A percentile compares a stretch with the other conserved stretches of the same genome.
phyloP scores from a whole-genome alignment of 2,113 vertebrate genomes.

The Phrynosoma blainvillii region DNA sequence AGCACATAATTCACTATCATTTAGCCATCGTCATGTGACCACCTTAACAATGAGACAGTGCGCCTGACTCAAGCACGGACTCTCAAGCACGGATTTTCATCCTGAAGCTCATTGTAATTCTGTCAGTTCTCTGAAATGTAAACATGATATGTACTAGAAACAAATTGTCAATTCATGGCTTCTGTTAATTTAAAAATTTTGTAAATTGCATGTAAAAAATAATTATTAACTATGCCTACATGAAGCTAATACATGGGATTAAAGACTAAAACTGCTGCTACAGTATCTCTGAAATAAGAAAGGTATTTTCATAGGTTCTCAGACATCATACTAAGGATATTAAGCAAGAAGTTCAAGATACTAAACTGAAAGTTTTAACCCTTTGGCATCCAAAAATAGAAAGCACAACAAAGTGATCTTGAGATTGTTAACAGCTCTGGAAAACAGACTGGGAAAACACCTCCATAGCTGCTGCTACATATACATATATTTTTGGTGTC shows the following conservation, averaged over 20 bases:
- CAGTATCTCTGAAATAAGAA: constrained; percentile 73
- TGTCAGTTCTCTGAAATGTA: constrained; percentile 74
- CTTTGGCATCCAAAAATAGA: constrained; percentile 80
- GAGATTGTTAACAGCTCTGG: constrained; percentile 52
- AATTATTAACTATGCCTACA: constrained; percentile 84
- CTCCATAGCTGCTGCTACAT: constrained; percentile 39
- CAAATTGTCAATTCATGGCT: constrained; percentile 81
- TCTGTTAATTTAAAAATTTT: constrained; percentile 82
- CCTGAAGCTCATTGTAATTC: constrained; percentile 72
- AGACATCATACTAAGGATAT: constrained; percentile 71
- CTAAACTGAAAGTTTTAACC: constrained; percentile 77
- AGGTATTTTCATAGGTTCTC: constrained; percentile 63
- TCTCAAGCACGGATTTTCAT: constrained; percentile 68
- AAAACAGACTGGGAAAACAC: background rate
- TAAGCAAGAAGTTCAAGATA: constrained; percentile 66
- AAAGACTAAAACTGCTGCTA: constrained; percentile 71
- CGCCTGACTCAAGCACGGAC: constrained; percentile 60
- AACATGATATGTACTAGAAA: constrained; percentile 77
- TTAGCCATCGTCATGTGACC: constrained; percentile 72
- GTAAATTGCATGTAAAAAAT: constrained; percentile 78
- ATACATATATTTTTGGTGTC: constrained; percentile 76
- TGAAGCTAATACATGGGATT: constrained; percentile 81
- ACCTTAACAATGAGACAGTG: constrained; percentile 69
- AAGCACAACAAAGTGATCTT: constrained; percentile 55
- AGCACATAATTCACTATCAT: constrained; percentile 71